Evolutionary conservation across 2,797 vertebrate species (phyloP).

Genomic region (Numenius phaeopus): DNA sequence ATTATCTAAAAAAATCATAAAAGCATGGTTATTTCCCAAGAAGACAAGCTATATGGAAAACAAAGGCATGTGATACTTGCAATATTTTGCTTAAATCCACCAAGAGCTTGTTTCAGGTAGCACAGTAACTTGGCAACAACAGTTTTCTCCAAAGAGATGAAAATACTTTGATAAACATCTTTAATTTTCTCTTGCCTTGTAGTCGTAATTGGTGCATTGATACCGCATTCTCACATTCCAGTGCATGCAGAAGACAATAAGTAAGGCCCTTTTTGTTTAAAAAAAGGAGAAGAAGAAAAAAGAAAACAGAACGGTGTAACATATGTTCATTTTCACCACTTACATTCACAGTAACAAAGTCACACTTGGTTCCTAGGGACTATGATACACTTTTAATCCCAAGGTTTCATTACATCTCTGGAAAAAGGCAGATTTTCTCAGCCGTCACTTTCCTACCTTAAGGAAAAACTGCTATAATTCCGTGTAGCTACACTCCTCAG

Average conservation of each 20-base stretch:
- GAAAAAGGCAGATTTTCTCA: background rate
- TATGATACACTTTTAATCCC: background rate
- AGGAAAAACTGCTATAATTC: background rate
- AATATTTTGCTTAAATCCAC: conserved; percentile 9
- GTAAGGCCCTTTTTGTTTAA: background rate
- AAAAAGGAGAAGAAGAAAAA: background rate
- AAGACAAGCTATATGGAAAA: conserved; percentile 1
- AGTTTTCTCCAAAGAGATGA: conserved; percentile 54
- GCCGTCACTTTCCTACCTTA: background rate
- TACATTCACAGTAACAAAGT: background rate
- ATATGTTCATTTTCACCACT: background rate
- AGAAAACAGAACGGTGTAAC: background rate
- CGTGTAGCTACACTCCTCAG: rapidly evolving
- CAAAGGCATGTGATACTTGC: background rate
- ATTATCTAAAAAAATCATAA: background rate
- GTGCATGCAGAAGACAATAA: background rate
- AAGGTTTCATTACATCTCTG: background rate
- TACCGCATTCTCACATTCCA: background rate
- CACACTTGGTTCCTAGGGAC: background rate
- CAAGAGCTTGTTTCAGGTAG: background rate
- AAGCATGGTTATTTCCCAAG: background rate
- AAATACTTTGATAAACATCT: conserved; percentile 73
- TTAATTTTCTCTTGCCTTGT: conserved; percentile 72
- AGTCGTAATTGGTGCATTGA: conserved; percentile 33
- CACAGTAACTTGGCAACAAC: background rate